Evolutionary conservation across 2,888 invertebrate species (phyloP), one percentile per base, ranked within the genome.

Genomic region (Dichetophora obliterata): DNA sequence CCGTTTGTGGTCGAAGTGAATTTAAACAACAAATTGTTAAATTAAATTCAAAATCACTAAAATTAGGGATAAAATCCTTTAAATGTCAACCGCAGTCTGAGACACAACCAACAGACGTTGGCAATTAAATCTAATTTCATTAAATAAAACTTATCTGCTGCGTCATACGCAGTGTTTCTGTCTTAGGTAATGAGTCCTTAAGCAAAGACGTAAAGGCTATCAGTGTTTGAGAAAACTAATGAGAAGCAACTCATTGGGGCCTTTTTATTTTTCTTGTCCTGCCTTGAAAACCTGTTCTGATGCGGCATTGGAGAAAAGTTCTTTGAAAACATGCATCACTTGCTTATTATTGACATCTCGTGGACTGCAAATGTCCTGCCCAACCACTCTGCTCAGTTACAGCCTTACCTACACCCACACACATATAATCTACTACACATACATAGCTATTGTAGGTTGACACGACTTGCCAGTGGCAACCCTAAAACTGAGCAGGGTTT

Each of bases 401-500:
- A 59, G 27, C 59, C 37, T 22, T 59, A 11, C 9, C 14, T 59
- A 27, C 57, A 24, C 22, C 19, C 22, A 57, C 22, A 2, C 57
- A 19, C 37, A 22, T 27, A 22, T 27, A 19, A 19, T 27, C 4
- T 61, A 1, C 9, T 14, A 11, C 4, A 27, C 22, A 27, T 14
- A 43, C 11, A 14, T 43, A n/a, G n/a, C n/a, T n/a, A 43, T 14
- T 43, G 43, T 43, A 31, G 22, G 61, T 61, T 24, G 61, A 22
- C 14, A 2, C 34, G 63, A 31, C 34, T 27, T 61, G n/a, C 61
- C 24, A 61, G n/a, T 27, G 63, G n/a, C 27, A 54, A 19, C 54
- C 54, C 19, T n/a, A 54, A 54, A 22, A 22, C 4, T n/a, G 63
- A 31, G 63, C 31, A 31, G 31, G 63, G 54, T 80, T 83, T 80